Conservation (phyloP, 2,113 vertebrate genomes). For the Channa argus region DNA sequence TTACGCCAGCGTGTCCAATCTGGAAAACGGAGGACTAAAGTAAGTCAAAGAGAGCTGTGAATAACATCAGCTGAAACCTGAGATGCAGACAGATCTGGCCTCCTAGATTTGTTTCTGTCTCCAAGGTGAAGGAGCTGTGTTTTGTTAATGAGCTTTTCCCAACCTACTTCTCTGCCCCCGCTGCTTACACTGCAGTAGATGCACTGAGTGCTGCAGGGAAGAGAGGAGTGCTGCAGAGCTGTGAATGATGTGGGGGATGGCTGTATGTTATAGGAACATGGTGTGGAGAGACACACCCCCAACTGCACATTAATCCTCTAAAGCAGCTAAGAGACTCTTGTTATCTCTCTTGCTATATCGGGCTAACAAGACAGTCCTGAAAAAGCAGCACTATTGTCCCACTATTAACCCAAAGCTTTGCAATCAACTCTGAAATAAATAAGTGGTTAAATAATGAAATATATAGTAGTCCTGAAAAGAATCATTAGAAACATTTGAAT, state of each 20-base stretch:
- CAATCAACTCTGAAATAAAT: too few species aligned
- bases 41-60: slow-evolving; percentile 6
- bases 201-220: slow-evolving; percentile 23
- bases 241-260: slow-evolving; percentile 15
- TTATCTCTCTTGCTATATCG: neutral
- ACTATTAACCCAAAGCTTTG: neutral
- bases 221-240: slow-evolving; percentile 51
- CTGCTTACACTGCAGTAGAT: slow-evolving; percentile 70
- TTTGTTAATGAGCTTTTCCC: slow-evolving; percentile 66
- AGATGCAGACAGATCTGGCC: slow-evolving; percentile 6
- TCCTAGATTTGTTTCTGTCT: slow-evolving; percentile 43
- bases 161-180: slow-evolving; percentile 38
- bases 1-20: slow-evolving; percentile 2
- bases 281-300: slow-evolving; percentile 3
- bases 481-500: too few species aligned
- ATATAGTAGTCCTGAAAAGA: too few species aligned
- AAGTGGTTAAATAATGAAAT: too few species aligned
- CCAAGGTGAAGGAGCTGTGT: slow-evolving; percentile 19
- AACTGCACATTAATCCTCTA: neutral
- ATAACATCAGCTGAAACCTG: neutral
- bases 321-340: neutral
- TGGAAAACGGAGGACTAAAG: neutral
- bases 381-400: neutral
- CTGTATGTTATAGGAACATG: neutral
- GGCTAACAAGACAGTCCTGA: neutral